phyloP scores from a whole-genome alignment of 1,140 invertebrate species.

The Asbolus verrucosus region DNA sequence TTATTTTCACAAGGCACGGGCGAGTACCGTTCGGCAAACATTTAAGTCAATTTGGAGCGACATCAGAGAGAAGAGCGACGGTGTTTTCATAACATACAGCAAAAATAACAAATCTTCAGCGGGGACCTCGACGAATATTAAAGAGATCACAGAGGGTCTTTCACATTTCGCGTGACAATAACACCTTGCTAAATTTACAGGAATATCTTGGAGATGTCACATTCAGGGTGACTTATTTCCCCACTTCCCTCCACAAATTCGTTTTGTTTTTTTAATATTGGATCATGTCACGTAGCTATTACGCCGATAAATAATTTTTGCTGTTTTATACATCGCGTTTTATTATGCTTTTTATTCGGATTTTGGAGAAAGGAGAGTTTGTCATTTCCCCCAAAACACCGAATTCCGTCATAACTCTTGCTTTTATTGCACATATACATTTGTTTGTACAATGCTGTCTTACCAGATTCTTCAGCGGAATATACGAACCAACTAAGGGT shows the following conservation, averaged over 20 bases:
- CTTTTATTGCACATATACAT: no score
- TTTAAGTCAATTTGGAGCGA: conserved; percentile 31
- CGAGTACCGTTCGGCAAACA: conserved; percentile 11
- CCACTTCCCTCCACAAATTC: conserved; percentile 25
- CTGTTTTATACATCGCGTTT: conserved; percentile 6
- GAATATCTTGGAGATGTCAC: conserved; percentile 28
- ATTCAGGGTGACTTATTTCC: conserved; percentile 29
- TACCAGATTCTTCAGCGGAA: no score
- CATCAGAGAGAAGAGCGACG: conserved; percentile 9
- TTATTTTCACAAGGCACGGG: conserved; percentile 19
- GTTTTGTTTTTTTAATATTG: conserved; percentile 32
- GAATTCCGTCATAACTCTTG: no score
- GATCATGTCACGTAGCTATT: conserved; percentile 29
- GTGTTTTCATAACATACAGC: conserved; percentile 21
- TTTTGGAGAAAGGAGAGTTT: background rate
- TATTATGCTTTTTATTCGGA: conserved; percentile 23
- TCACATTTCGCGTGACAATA: conserved; percentile 18
- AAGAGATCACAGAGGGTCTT: conserved; percentile 3
- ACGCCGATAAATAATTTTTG: conserved; percentile 27
- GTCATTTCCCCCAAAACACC: no score
- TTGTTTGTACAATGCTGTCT: no score
- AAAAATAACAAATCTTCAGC: conserved; percentile 38
- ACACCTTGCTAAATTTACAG: conserved; percentile 14
- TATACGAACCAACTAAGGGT: no score
- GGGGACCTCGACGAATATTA: conserved; percentile 11